Base-by-base conservation (phyloP, 1,140 invertebrate species). In the Condylostylus longicornis region DNA sequence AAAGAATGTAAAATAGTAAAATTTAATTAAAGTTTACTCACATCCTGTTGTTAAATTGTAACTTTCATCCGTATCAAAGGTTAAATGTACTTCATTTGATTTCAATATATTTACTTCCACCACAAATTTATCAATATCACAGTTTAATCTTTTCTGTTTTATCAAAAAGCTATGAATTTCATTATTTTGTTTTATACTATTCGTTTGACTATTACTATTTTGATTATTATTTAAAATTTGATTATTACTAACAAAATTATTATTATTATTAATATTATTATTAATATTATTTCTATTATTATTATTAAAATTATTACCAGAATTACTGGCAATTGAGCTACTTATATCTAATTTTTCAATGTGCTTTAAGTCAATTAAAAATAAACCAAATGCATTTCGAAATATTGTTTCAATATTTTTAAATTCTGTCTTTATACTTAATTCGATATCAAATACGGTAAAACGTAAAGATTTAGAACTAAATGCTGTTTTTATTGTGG, bases 21-120 rank as follows among this genome's bases (percentile, higher is more conserved):
- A 31, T 38, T 35, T 13, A 18, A 37, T 9, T 27, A 17, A 37
- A 35, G 8, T 20, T n/a, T 18, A 42, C 57, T 66, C 61, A 21
- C 69, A 63, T 19, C 55, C 53, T 2, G 82, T 46, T 2, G 65
- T 64, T 5, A 85, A 49, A 20, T 70, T 71, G 48, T 85, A 87
- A 21, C 74, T 75, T 50, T 87, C 82, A 46, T 83, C 75, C 0
- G 76, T 82, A 25, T 72, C 67, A 19, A 84, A 54, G 13, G 61
- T 71, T 29, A 83, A 59, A 35, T 66, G 67, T 0, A 67, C 52
- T 6, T 70, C 64, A 0, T 55, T 49, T 12, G 58, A 62, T 25
- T 68, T 64, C 30, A 65, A 65, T 22, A 71, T 53, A n/a, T 49
- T 51, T 1, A 75, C 65, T 23, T 68, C 63, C 0, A 76, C 58